These are phyloP conservation scores for Indicator indicator DNA, from an alignment of 2,113 vertebrate genomes.

Conservation along the genomic window DNA sequence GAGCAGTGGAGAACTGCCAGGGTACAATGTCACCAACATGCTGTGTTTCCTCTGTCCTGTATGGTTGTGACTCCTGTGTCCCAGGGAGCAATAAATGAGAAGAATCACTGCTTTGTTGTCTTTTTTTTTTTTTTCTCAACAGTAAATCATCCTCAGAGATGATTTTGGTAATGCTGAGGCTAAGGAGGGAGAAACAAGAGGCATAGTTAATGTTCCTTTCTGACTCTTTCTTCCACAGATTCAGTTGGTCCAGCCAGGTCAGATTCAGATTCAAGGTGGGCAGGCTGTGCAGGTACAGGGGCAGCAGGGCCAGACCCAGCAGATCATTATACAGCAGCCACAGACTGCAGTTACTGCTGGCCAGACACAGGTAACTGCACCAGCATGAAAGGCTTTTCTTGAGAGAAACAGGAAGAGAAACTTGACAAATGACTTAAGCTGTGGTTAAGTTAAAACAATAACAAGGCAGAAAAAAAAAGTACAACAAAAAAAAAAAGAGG, in stretches of 20 bases:
- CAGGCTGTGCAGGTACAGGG: constrained; percentile 96
- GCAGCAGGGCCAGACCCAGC: constrained; percentile 96
- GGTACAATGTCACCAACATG: not conserved
- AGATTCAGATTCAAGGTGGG: constrained; percentile 97
- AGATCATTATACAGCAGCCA: constrained; percentile 99
- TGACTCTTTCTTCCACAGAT: constrained; percentile 78
- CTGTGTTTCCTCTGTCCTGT: not conserved
- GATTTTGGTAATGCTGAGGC: constrained; percentile 31
- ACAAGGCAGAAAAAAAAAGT: not conserved
- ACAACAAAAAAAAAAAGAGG: not conserved
- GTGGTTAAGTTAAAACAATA: not conserved
- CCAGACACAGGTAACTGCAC: constrained; percentile 91
- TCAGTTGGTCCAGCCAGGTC: constrained; percentile 94
- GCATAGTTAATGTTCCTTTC: constrained; percentile 41
- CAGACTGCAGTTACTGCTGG: constrained; percentile 95
- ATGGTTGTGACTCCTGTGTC: not conserved
- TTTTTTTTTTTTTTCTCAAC: constrained; percentile 6
- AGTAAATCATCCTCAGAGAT: constrained; percentile 15
- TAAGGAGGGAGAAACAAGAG: not conserved
- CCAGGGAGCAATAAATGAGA: not conserved
- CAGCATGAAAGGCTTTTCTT: constrained; percentile 69
- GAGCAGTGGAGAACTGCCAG: not conserved
- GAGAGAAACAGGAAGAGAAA: constrained; percentile 55
- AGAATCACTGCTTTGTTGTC: not conserved
- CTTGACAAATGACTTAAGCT: constrained; percentile 39